These are phyloP conservation scores for Danionella cerebrum DNA, from an alignment of 2,113 vertebrate species.

Conservation along the genomic window DNA sequence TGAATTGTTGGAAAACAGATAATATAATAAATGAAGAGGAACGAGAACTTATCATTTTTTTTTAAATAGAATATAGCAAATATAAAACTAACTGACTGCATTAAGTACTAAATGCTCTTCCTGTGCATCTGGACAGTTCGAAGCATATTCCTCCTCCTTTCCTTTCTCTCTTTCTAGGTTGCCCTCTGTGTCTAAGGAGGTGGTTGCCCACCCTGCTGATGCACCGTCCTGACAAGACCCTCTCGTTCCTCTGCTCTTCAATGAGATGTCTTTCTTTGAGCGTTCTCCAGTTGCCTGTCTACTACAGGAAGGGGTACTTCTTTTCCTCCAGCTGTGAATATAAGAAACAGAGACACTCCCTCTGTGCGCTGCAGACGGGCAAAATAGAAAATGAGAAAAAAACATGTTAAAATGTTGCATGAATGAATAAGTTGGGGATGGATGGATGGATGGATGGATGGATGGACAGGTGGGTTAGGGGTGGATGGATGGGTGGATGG, in stretches of 20 bases:
- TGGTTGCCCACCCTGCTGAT: background rate
- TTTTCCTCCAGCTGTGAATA: slow-evolving; percentile 32
- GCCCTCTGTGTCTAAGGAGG: slow-evolving; percentile 12
- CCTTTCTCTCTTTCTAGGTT: slow-evolving; percentile 15
- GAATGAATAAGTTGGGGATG: background rate
- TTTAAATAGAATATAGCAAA: too few species aligned
- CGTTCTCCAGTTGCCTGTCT: background rate
- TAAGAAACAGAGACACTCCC: slow-evolving; percentile 32
- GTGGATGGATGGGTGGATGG: background rate
- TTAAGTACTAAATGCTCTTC: background rate
- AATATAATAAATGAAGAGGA: too few species aligned
- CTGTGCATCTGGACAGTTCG: background rate
- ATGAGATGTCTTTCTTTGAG: background rate
- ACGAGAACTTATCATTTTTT: too few species aligned
- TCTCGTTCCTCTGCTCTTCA: background rate
- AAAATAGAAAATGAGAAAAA: background rate
- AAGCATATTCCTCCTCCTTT: background rate
- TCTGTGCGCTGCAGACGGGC: background rate
- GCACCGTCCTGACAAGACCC: background rate
- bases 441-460: background rate
- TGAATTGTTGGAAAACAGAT: too few species aligned
- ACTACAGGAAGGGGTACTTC: slow-evolving; percentile 15
- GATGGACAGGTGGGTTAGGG: background rate
- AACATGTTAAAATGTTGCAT: background rate
- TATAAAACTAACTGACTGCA: background rate